Conservation (phyloP, 2,113 vertebrate species). For the Pseudorasbora parva region DNA sequence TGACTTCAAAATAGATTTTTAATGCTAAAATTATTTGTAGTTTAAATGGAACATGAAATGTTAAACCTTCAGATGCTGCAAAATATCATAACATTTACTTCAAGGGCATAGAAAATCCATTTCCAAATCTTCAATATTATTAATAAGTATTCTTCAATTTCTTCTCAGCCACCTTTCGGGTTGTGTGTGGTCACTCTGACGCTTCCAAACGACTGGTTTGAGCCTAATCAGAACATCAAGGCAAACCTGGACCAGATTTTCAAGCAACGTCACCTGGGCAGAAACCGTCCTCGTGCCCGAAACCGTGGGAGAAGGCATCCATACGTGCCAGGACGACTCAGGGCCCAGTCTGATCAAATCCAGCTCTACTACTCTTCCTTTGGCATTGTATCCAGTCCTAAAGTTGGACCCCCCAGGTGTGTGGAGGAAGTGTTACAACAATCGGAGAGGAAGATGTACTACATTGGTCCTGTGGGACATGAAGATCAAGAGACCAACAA, state of each 20-base stretch:
- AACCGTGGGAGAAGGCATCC: constrained; percentile 30
- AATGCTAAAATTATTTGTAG: too few species aligned
- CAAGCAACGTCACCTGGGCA: constrained; percentile 29
- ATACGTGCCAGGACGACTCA: constrained; percentile 29
- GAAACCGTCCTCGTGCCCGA: constrained; percentile 38
- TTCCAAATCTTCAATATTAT: too few species aligned
- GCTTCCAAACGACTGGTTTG: constrained; percentile 68
- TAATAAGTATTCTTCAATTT: neutral
- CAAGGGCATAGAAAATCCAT: too few species aligned
- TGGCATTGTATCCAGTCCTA: constrained; percentile 27
- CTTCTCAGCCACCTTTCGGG: constrained; percentile 69
- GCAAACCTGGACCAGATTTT: constrained; percentile 42
- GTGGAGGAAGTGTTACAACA: constrained; percentile 54
- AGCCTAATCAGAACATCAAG: constrained; percentile 28
- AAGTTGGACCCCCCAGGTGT: constrained; percentile 59
- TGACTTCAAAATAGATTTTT: too few species aligned
- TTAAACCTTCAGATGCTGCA: too few species aligned
- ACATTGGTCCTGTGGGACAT: constrained; percentile 65
- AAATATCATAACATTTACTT: too few species aligned
- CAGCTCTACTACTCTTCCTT: constrained; percentile 73
- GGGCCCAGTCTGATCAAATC: constrained; percentile 57
- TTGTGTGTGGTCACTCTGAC: constrained; percentile 69
- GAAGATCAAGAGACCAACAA: constrained; percentile 47
- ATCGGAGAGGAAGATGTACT: constrained; percentile 66
- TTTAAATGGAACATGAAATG: too few species aligned